Conservation (phyloP, 2,888 invertebrate genomes). For the Pammene fasciana region DNA sequence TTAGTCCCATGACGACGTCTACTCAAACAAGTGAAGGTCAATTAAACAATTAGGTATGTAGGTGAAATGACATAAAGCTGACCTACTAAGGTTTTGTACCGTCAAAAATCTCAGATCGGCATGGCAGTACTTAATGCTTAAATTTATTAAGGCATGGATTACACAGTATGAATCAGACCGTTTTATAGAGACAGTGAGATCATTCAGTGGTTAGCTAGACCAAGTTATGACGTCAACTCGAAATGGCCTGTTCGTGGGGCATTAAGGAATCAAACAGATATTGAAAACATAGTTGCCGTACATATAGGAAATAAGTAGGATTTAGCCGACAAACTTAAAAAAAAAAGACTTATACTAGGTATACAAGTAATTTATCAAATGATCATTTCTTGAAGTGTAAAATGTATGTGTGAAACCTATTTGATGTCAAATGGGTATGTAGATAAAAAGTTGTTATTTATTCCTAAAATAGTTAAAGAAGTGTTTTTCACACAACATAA, state of each 20-base stretch:
- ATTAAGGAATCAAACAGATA: neutral
- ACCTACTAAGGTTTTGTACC: slow-evolving; percentile 23
- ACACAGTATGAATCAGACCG: slow-evolving; percentile 58
- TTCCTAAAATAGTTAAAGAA: no score
- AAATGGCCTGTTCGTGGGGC: slow-evolving; percentile 8
- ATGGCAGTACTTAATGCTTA: slow-evolving; percentile 53
- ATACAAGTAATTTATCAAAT: no score
- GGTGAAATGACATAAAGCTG: slow-evolving; percentile 30
- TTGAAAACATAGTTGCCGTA: neutral
- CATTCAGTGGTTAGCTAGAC: slow-evolving; percentile 48
- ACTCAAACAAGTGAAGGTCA: slow-evolving; percentile 37
- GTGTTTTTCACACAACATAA: neutral
- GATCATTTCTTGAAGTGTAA: no score
- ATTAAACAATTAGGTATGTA: slow-evolving; percentile 34
- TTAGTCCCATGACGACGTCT: slow-evolving; percentile 49
- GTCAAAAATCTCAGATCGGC: slow-evolving; percentile 42
- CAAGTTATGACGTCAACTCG: slow-evolving; percentile 15
- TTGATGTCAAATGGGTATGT: no score
- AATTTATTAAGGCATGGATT: slow-evolving; percentile 46
- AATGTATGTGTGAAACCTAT: no score
- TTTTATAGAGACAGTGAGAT: slow-evolving; percentile 57
- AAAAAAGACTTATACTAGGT: no score
- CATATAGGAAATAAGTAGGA: no score
- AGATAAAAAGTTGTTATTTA: no score
- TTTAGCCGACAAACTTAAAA: no score